These are phyloP conservation scores for Rhingia campestris DNA, from an alignment of 2,888 invertebrate species.

Conservation along the genomic window DNA sequence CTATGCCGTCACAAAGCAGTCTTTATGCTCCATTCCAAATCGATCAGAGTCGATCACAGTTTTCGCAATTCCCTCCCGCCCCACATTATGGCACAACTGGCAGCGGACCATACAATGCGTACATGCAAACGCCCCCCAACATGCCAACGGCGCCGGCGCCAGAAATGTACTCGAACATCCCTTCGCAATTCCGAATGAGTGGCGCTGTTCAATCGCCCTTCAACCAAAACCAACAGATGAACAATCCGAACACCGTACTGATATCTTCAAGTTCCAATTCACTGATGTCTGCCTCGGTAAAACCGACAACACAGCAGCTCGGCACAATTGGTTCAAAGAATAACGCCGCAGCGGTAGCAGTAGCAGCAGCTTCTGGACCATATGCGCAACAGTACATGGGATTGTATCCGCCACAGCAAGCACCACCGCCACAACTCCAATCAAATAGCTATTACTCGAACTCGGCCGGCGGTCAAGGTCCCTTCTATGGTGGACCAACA, in stretches of 20 bases:
- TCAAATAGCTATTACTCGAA: constrained; percentile 83
- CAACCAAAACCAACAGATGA: constrained; percentile 90
- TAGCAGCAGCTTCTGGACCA: constrained; percentile 75
- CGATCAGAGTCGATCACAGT: constrained; percentile 89
- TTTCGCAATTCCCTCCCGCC: constrained; percentile 87
- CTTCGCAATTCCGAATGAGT: constrained; percentile 86
- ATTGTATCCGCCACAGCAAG: constrained; percentile 81
- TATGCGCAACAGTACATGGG: constrained; percentile 82
- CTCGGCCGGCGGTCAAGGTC: constrained; percentile 82
- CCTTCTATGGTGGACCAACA: constrained; percentile 81
- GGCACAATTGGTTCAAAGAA: constrained; percentile 89
- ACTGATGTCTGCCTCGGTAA: constrained; percentile 93
- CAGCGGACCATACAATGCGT: constrained; percentile 87
- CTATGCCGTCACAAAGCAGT: constrained; percentile 88
- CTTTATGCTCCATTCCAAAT: constrained; percentile 92
- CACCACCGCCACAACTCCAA: constrained; percentile 81
- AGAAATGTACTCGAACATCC: constrained; percentile 87
- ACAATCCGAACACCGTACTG: constrained; percentile 93
- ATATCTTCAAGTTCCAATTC: constrained; percentile 94
- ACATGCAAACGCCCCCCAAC: constrained; percentile 86
- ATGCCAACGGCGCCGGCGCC: constrained; percentile 86
- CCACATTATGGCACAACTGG: constrained; percentile 84
- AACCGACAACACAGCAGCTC: constrained; percentile 90
- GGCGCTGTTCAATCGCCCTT: constrained; percentile 86
- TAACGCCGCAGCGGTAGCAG: constrained; percentile 78